Percentiles rank a stretch among this genome's conserved stretches.
Evolutionary conservation across 2,113 vertebrate genomes (phyloP).

Genomic region (Perognathus longimembris): DNA sequence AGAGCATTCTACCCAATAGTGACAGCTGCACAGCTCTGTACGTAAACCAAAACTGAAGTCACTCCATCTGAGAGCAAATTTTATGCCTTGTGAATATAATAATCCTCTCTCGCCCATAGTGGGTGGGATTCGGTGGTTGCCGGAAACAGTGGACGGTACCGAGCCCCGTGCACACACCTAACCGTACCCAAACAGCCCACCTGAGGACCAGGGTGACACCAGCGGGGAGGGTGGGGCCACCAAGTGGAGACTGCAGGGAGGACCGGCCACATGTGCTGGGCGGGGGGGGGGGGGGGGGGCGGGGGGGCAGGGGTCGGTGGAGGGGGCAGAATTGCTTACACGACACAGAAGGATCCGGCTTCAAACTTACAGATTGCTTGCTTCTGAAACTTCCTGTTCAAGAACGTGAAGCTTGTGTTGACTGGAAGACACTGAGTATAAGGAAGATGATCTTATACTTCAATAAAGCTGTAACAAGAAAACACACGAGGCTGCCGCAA

Average conservation of each 20-base stretch:
- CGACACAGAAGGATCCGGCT: background rate
- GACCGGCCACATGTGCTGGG: accelerated
- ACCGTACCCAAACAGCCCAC: background rate
- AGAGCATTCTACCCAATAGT: background rate
- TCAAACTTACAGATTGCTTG: background rate
- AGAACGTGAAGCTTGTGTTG: background rate
- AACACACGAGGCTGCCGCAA: no score
- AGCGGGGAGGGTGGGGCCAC: background rate
- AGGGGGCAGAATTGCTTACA: background rate
- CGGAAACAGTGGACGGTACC: no score
- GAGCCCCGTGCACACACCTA: background rate
- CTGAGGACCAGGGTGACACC: background rate
- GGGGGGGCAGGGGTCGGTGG: no score
- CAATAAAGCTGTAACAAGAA: no score
- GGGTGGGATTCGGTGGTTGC: background rate
- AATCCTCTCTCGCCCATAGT: background rate
- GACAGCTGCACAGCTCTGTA: background rate
- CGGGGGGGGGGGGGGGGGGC: no score
- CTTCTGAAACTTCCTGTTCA: background rate
- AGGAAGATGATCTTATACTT: no score
- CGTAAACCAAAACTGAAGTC: background rate
- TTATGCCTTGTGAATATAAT: no score
- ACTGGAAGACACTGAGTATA: background rate
- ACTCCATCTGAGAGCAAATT: no score
- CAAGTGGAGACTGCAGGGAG: accelerated